These are phyloP conservation scores for Dynastes hyllus DNA, from an alignment of 2,888 invertebrate genomes.

Conservation along the genomic window DNA sequence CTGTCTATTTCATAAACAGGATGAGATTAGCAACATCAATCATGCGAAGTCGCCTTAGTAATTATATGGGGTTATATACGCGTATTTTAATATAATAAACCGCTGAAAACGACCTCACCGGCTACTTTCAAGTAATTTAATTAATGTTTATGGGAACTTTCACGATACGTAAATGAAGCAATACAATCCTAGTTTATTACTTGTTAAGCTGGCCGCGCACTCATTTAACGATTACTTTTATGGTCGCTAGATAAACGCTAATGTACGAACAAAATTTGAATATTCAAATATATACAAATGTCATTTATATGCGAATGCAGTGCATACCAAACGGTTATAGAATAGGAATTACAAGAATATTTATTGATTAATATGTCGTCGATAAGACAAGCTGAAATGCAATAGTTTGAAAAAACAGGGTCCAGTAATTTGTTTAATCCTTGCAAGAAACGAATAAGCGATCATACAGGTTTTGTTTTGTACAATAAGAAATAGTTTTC, in stretches of 20 bases:
- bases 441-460: neutral
- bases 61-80: too few species aligned
- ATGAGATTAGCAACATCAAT: too few species aligned
- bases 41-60: too few species aligned
- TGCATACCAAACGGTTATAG: slow-evolving; percentile 16
- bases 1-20: too few species aligned
- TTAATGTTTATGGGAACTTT: slow-evolving; percentile 29
- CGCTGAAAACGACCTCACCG: neutral
- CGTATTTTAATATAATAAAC: neutral
- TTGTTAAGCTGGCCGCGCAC: slow-evolving; percentile 15
- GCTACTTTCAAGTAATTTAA: slow-evolving; percentile 18
- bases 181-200: slow-evolving; percentile 27
- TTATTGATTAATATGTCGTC: slow-evolving; percentile 10
- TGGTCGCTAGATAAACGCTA: slow-evolving; percentile 16
- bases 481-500: too few species aligned
- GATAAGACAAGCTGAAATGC: slow-evolving; percentile 1
- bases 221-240: slow-evolving; percentile 31
- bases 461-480: too few species aligned
- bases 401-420: neutral
- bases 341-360: slow-evolving; percentile 17
- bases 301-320: slow-evolving; percentile 13
- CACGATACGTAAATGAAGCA: slow-evolving; percentile 34
- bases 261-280: slow-evolving; percentile 35
- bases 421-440: neutral
- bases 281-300: slow-evolving; percentile 28